Evolutionary conservation across 2,797 vertebrate genomes (phyloP).

Genomic region (Vultur gryphus): DNA sequence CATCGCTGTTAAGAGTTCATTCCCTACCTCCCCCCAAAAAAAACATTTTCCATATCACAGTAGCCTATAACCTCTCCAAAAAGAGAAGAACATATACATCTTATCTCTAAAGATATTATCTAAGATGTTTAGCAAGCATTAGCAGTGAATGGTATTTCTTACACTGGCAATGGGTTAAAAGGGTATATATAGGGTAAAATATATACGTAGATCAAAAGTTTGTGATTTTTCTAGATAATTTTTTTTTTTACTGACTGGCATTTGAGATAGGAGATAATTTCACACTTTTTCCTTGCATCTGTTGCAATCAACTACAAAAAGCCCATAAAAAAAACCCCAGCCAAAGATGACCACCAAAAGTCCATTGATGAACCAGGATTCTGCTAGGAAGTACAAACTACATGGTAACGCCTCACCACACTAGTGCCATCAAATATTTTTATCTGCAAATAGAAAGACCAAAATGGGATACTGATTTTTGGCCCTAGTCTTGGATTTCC

Average conservation of each 20-base stretch:
- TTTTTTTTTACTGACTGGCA: not conserved
- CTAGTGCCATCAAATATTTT: not conserved
- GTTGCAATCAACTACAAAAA: not conserved
- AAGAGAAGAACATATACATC: not conserved
- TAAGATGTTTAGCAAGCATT: not conserved
- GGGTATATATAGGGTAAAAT: not conserved
- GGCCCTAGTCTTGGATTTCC: not conserved
- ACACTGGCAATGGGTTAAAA: not conserved
- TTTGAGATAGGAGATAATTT: not conserved
- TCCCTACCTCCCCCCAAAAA: rapidly evolving
- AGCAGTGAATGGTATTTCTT: not conserved
- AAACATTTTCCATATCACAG: not conserved
- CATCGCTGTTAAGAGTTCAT: not conserved
- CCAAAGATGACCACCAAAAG: not conserved
- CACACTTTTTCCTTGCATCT: not conserved
- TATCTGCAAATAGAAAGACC: not conserved
- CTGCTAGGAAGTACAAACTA: not conserved
- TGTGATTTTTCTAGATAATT: not conserved
- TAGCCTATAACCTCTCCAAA: not conserved
- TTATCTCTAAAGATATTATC: not conserved
- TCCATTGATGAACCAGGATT: not conserved
- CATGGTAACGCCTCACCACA: not conserved
- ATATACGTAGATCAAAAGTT: not conserved
- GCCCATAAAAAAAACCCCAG: not conserved
- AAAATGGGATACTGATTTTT: not conserved